Conservation (phyloP, 2,888 invertebrate species). For the Polydrusus cervinus region DNA sequence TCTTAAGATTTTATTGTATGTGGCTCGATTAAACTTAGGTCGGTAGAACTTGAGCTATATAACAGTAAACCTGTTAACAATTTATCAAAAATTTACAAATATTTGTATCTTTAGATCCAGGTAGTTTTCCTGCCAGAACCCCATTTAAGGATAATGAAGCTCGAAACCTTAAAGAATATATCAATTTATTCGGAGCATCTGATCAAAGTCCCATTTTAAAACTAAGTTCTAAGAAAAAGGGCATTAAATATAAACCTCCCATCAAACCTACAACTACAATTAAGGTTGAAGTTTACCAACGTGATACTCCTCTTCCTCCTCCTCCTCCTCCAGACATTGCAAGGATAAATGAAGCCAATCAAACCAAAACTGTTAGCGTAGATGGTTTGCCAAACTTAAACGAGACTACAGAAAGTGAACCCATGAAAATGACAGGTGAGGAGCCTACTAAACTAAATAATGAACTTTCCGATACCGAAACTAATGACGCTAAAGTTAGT, state of each 20-base stretch:
- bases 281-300: conserved; percentile 47
- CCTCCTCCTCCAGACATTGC: background rate
- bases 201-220: conserved; percentile 48
- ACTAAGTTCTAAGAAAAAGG: conserved; percentile 12
- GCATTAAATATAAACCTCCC: background rate
- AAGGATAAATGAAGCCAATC: background rate
- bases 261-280: conserved; percentile 44
- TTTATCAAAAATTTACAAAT: too few relatives aligned
- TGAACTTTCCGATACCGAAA: background rate
- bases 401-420: background rate
- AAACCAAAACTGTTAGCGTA: background rate
- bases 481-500: conserved; percentile 2
- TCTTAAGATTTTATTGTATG: too few relatives aligned
- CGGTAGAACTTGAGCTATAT: too few relatives aligned
- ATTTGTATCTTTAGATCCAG: conserved; percentile 19
- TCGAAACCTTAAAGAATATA: conserved; percentile 44
- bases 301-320: background rate
- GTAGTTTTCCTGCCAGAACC: conserved; percentile 20
- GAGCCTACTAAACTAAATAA: background rate
- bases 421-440: background rate
- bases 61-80: too few relatives aligned
- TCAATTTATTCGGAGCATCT: conserved; percentile 35
- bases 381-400: conserved; percentile 30
- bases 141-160: conserved; percentile 42
- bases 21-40: too few relatives aligned